Conservation (phyloP, 2,797 vertebrate genomes). For the Falco novaeseelandiae region DNA sequence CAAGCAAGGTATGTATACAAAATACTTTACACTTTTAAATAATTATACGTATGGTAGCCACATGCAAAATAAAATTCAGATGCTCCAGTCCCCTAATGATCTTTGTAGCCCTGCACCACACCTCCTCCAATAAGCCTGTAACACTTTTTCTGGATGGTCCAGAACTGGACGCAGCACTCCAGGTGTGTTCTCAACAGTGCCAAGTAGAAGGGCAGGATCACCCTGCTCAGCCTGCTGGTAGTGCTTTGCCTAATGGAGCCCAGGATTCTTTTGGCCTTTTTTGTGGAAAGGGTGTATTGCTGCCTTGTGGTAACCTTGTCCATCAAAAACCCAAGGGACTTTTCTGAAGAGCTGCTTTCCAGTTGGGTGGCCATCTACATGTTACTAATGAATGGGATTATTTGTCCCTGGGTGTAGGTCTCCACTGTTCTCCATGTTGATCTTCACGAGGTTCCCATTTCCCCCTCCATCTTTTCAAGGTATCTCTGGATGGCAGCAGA, state of each 20-base stretch:
- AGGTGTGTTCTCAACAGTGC: not conserved
- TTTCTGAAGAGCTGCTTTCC: not conserved
- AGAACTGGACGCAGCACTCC: not conserved
- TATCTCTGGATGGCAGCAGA: not conserved
- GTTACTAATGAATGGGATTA: not conserved
- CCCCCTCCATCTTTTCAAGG: not conserved
- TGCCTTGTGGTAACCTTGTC: not conserved
- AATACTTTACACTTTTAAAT: not conserved
- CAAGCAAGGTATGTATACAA: not conserved
- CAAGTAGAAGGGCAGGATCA: not conserved
- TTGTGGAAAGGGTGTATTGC: not conserved
- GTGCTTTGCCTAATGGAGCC: not conserved
- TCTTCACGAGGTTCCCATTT: not conserved
- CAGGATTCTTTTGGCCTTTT: not conserved
- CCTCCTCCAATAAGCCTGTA: not conserved
- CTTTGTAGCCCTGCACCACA: not conserved
- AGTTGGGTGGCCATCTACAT: not conserved
- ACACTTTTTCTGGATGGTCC: not conserved
- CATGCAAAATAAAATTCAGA: not conserved
- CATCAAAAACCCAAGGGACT: rapidly evolving
- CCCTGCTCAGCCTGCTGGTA: not conserved
- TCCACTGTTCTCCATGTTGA: not conserved
- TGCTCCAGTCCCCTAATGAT: not conserved
- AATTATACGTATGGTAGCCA: not conserved
- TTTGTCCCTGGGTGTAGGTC: not conserved